Base-by-base conservation (phyloP, 2,888 invertebrate species). In the Cyclophora punctaria region DNA sequence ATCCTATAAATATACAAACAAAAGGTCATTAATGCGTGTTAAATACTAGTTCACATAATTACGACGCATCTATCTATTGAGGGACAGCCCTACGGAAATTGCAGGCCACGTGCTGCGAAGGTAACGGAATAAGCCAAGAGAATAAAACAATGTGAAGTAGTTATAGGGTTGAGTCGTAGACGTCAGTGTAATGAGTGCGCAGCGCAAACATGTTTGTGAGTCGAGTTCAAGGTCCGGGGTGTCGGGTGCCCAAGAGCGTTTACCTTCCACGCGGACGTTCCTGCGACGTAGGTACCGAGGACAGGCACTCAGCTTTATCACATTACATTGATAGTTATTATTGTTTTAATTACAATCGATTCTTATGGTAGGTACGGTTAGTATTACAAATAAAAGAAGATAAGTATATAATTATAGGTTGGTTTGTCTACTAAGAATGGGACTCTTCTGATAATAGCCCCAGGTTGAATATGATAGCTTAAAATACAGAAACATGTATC, bases 181-280 rank as follows among this genome's bases (percentile, higher is more conserved):
- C 67, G 70, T 71, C 67, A 74, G 60, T 52, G 61, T 75, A 73
- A 72, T 67, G 76, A 81, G 73, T 82, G 83, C 82, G 81, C 81
- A 83, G 75, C 78, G 79, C 81, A 87, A 87, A 87, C 85, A 86
- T 86, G 87, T 87, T 87, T 86, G 83, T 81, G 69, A 67, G 68
- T 75, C 79, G 80, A 85, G 87, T 88, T 87, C 86, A 88, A 86
- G 87, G 86, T 71, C 75, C 80, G 67, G 62, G 66, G 73, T 73
- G 76, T 76, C 74, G 72, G 73, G 73, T 66, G 62, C 62, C 2
- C 5, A 34, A 34, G 72, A 76, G 73, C 75, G 70, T 73, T 73
- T 73, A 75, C 71, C 76, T 73, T 74, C 73, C 68, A 68, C 69
- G 64, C 66, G 67, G 69, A 44, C 33, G 34, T 33, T 6, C 6